Percentiles rank a stretch among this genome's conserved stretches.
Evolutionary conservation across 2,113 vertebrate genomes (phyloP).

Genomic region (Ariopsis seemanni): DNA sequence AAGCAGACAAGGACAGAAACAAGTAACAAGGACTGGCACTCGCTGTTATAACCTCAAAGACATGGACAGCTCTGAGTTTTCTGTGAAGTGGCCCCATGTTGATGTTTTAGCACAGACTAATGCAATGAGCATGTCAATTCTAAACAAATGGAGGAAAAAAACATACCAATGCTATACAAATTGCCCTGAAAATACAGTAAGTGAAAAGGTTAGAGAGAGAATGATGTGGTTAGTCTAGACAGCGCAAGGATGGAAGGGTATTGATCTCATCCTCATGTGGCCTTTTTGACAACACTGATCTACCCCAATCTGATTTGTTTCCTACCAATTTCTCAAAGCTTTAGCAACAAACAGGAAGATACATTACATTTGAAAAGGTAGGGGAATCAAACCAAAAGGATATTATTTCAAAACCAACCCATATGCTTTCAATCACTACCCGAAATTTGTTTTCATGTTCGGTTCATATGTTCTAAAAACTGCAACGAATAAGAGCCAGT

Average conservation of each 20-base stretch:
- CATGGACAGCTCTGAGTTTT: neutral
- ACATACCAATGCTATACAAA: neutral
- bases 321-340: neutral
- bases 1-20: constrained; percentile 36
- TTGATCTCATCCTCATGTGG: constrained; percentile 19
- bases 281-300: neutral
- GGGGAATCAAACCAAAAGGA: neutral
- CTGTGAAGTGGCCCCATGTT: constrained; percentile 1
- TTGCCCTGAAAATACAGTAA: neutral
- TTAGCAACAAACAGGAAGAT: constrained; percentile 15
- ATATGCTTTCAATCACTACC: neutral
- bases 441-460: neutral
- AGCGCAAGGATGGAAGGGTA: neutral
- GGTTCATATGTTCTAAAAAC: neutral
- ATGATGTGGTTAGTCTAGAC: constrained; percentile 26
- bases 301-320: neutral
- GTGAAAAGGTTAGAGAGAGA: neutral
- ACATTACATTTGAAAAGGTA: neutral
- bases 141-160: neutral
- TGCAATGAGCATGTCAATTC: neutral
- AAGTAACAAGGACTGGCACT: constrained; percentile 31
- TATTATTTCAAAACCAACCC: neutral
- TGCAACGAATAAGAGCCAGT: neutral
- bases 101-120: constrained; percentile 3
- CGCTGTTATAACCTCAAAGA: neutral